Evolutionary conservation across 2,888 invertebrate genomes (phyloP).

Genomic region (Drosophila percnosoma): DNA sequence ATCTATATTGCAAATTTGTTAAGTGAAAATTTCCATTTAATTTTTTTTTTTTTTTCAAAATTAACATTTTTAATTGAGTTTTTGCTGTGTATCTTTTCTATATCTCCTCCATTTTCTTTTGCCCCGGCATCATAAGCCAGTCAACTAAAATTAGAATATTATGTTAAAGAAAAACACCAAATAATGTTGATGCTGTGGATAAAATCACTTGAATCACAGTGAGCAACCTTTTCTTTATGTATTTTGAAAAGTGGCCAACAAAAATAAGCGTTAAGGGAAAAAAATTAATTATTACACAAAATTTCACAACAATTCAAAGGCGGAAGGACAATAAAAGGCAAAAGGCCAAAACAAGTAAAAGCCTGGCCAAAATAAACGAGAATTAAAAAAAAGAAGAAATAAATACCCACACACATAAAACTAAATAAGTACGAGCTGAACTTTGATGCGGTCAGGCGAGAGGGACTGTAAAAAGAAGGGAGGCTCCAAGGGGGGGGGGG

Average conservation of each 20-base stretch:
- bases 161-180: conserved; percentile 46
- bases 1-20: conserved; percentile 27
- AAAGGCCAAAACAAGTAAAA: conserved; percentile 46
- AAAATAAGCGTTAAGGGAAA: conserved; percentile 42
- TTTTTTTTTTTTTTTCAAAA: conserved; percentile 26
- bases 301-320: conserved; percentile 70
- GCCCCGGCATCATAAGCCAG: conserved; percentile 56
- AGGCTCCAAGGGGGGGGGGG: neutral
- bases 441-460: conserved; percentile 69
- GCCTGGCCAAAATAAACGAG: conserved; percentile 54
- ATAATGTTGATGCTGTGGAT: conserved; percentile 35
- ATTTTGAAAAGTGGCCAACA: conserved; percentile 20
- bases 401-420: conserved; percentile 22
- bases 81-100: conserved; percentile 26
- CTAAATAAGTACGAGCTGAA: conserved; percentile 55
- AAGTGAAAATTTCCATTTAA: conserved; percentile 28
- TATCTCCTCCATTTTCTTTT: neutral
- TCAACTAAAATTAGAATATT: conserved; percentile 71
- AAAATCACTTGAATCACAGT: conserved; percentile 66
- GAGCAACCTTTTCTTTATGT: conserved; percentile 41
- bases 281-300: conserved; percentile 77
- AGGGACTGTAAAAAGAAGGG: conserved; percentile 2
- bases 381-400: neutral
- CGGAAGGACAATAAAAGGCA: conserved; percentile 74
- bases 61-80: conserved; percentile 74